A percentile compares a stretch with the other conserved stretches of the same genome.
Conservation (phyloP, 2,888 invertebrate species). For the Erebia ligea region DNA sequence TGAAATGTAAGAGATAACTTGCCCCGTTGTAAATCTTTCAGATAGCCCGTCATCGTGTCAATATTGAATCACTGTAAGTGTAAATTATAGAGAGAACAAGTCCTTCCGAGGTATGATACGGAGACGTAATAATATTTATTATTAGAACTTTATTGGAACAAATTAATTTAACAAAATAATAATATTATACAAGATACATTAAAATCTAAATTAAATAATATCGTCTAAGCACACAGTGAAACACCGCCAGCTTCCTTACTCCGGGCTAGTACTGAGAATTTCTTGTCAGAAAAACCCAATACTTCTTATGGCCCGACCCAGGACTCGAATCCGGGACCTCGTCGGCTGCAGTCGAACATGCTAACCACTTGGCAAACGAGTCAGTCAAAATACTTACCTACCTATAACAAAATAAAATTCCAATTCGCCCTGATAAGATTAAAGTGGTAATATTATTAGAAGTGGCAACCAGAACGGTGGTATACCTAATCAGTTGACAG, state of each 20-base stretch:
- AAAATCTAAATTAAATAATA: too few relatives aligned
- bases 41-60: slow-evolving; percentile 36
- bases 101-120: background rate
- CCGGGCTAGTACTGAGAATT: too few relatives aligned
- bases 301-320: too few relatives aligned
- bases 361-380: too few relatives aligned
- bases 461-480: slow-evolving; percentile 39
- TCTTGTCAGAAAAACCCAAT: too few relatives aligned
- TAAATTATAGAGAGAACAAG: background rate
- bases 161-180: too few relatives aligned
- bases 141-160: too few relatives aligned
- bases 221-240: too few relatives aligned
- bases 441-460: slow-evolving; percentile 44
- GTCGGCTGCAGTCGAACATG: too few relatives aligned
- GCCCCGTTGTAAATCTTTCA: slow-evolving; percentile 38
- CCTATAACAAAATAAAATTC: background rate
- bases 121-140: background rate
- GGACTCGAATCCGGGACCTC: too few relatives aligned
- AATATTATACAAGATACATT: too few relatives aligned
- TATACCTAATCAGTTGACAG: slow-evolving; percentile 38
- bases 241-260: too few relatives aligned
- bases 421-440: slow-evolving; percentile 48
- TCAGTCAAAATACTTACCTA: background rate
- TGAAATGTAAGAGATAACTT: slow-evolving; percentile 18
- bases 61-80: slow-evolving; percentile 25